Percentiles rank a stretch among this genome's conserved stretches.
phyloP scores from a whole-genome alignment of 2,888 invertebrate genomes.

The Nasonovia ribisnigri region DNA sequence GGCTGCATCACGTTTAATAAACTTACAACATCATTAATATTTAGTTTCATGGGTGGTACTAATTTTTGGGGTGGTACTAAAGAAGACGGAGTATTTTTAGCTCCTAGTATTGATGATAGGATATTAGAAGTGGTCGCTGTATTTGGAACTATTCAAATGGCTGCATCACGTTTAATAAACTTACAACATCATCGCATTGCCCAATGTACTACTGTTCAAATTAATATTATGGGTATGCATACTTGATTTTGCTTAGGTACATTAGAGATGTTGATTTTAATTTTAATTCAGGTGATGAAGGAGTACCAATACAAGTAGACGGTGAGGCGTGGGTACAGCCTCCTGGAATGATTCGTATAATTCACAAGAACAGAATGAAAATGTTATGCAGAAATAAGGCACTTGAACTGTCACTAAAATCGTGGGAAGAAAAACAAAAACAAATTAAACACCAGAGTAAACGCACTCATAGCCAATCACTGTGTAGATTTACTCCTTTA shows the following conservation, averaged over 20 bases:
- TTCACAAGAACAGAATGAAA: constrained; percentile 97
- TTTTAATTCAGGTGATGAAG: constrained; percentile 77
- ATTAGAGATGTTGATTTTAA: constrained; percentile 19
- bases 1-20: constrained; percentile 94
- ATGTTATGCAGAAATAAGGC: constrained; percentile 93
- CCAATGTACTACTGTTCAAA: constrained; percentile 95
- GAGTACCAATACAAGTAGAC: constrained; percentile 95
- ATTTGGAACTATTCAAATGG: constrained; percentile 98
- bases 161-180: constrained; percentile 93
- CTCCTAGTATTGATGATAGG: constrained; percentile 95
- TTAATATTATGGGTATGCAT: constrained; percentile 85
- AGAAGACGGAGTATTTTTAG: constrained; percentile 90
- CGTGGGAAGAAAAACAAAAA: constrained; percentile 88
- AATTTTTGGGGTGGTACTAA: constrained; percentile 98
- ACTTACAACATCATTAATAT: constrained; percentile 77
- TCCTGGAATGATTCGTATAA: constrained; percentile 94
- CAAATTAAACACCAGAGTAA: constrained; percentile 71
- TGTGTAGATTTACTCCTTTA: constrained; percentile 67
- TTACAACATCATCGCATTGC: constrained; percentile 97
- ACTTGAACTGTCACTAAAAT: constrained; percentile 88
- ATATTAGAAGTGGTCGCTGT: constrained; percentile 97
- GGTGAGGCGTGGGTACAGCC: constrained; percentile 99
- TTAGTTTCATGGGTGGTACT: constrained; percentile 96
- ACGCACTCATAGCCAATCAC: constrained; percentile 70
- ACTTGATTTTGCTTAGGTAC: constrained; percentile 66